Percentiles rank a stretch among this genome's conserved stretches.
phyloP scores from a whole-genome alignment of 2,888 invertebrate genomes.

The Julus scandinavius region DNA sequence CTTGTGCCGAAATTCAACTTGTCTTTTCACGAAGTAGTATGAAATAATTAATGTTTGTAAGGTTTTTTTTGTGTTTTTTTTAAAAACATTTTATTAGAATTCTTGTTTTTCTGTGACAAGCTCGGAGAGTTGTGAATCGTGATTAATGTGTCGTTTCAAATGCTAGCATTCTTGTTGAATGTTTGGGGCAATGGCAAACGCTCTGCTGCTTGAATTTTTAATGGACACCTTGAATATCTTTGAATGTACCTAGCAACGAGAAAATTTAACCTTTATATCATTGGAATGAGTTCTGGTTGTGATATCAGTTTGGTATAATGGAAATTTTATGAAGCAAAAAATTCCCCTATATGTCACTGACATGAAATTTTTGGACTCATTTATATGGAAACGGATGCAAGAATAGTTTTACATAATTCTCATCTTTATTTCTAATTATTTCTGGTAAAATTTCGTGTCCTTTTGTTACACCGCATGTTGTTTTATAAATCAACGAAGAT shows the following conservation, averaged over 20 bases:
- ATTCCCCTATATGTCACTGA: too few relatives aligned
- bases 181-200: background rate
- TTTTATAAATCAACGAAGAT: too few relatives aligned
- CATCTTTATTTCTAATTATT: too few relatives aligned
- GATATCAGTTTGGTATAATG: too few relatives aligned
- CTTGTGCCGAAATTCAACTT: background rate
- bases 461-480: too few relatives aligned
- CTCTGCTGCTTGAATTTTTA: background rate
- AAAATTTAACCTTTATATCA: too few relatives aligned
- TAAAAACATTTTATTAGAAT: background rate
- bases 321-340: too few relatives aligned
- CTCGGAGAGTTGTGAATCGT: background rate
- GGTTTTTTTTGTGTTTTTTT: background rate
- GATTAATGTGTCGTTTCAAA: background rate
- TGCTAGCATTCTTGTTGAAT: background rate
- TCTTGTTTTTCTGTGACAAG: background rate
- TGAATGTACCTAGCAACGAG: background rate
- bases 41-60: constrained; percentile 5
- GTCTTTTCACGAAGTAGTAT: background rate
- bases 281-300: too few relatives aligned
- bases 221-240: background rate
- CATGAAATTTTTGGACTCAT: too few relatives aligned
- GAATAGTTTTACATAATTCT: too few relatives aligned
- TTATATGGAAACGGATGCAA: too few relatives aligned
- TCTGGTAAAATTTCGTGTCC: too few relatives aligned